Percentiles rank a stretch among this genome's conserved stretches.
phyloP scores from a whole-genome alignment of 2,797 vertebrate species.

The Poeciliopsis presidionis region DNA sequence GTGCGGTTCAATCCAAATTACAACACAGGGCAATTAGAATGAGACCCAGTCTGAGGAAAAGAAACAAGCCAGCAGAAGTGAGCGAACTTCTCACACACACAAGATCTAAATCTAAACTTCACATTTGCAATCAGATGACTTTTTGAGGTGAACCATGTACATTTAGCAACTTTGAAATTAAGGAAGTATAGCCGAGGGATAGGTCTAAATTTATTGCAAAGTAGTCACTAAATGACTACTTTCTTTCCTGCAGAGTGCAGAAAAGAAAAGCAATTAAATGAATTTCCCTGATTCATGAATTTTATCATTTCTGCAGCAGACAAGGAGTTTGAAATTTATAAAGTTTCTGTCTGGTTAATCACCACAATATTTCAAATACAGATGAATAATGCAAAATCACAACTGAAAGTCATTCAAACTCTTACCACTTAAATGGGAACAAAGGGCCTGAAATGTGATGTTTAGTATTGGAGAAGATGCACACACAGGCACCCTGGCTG shows the following conservation, averaged over 20 bases:
- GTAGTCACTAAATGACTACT: not conserved
- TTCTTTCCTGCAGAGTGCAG: not conserved
- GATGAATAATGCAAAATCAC: not conserved
- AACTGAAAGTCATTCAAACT: not conserved
- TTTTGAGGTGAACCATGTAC: not conserved
- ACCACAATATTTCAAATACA: constrained; percentile 1
- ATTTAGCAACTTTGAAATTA: not conserved
- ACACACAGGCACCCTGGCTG: too few species aligned
- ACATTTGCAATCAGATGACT: not conserved
- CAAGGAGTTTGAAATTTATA: not conserved
- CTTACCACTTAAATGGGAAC: not conserved
- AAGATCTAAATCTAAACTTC: not conserved
- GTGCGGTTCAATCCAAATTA: not conserved
- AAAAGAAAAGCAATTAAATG: not conserved
- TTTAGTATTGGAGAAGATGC: too few species aligned
- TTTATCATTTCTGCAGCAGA: not conserved
- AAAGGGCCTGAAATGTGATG: not conserved
- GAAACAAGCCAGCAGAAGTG: not conserved
- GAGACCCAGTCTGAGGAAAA: not conserved
- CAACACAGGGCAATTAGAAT: not conserved
- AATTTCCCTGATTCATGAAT: not conserved
- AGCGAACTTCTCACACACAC: not conserved
- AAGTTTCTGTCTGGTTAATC: not conserved
- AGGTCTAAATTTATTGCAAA: not conserved
- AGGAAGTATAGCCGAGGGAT: not conserved